Percentiles rank a stretch among this genome's conserved stretches.
phyloP scores from a whole-genome alignment of 2,113 vertebrate species.

The Pardalotus punctatus region DNA sequence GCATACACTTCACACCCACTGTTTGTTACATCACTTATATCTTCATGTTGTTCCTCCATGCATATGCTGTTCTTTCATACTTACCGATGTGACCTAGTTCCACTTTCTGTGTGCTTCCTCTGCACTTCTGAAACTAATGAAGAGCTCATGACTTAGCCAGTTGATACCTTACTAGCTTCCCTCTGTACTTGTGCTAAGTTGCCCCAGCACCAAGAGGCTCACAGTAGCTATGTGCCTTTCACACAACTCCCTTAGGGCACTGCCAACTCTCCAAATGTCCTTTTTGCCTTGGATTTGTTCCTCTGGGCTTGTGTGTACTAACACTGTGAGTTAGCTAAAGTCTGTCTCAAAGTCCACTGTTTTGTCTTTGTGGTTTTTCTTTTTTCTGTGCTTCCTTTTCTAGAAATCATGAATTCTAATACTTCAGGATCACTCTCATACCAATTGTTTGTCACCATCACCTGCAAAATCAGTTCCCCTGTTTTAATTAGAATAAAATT shows the following conservation, averaged over 20 bases:
- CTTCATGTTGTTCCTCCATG: background rate
- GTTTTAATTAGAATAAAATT: background rate
- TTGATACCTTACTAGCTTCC: background rate
- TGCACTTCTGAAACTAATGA: conserved; percentile 25
- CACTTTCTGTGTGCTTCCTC: conserved; percentile 49
- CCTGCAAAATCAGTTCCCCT: background rate
- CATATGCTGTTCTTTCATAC: conserved; percentile 13
- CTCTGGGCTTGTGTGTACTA: background rate
- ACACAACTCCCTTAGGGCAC: background rate
- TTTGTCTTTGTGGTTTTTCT: background rate
- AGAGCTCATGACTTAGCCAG: background rate
- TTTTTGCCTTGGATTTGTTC: background rate
- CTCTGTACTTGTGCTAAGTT: background rate
- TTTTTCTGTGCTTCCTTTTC: background rate
- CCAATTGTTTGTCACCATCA: background rate
- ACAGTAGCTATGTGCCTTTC: background rate
- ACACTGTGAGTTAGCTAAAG: background rate
- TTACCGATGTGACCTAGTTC: conserved; percentile 39
- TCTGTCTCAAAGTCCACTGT: background rate
- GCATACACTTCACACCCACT: background rate
- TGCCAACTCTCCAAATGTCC: background rate
- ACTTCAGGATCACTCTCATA: background rate
- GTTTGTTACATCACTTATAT: conserved; percentile 12
- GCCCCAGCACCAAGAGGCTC: background rate
- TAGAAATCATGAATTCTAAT: background rate